Percentiles rank a stretch among this genome's conserved stretches.
These are phyloP conservation scores for Julus scanicus DNA, from an alignment of 2,888 invertebrate genomes.

Conservation along the genomic window DNA sequence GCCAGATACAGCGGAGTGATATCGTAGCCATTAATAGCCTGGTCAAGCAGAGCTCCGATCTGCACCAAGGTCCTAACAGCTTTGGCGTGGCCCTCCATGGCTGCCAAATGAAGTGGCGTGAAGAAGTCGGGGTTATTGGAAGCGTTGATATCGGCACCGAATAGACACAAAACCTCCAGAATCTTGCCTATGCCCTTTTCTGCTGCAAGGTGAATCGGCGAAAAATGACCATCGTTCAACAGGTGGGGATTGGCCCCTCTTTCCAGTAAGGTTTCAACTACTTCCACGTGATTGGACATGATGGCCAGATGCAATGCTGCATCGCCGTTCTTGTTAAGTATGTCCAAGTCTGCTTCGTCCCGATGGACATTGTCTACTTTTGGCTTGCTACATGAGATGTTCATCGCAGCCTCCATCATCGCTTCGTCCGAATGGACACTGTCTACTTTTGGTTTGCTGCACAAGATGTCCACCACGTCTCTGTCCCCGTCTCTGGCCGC, in stretches of 20 bases:
- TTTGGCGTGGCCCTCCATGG: conserved; percentile 74
- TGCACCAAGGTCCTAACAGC: conserved; percentile 75
- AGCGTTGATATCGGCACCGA: conserved; percentile 25
- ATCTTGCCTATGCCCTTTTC: neutral
- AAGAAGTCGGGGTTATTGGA: neutral
- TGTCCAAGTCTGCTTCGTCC: neutral
- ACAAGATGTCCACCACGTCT: neutral
- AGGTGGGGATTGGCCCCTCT: neutral
- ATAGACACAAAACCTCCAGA: neutral
- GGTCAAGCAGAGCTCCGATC: conserved; percentile 74
- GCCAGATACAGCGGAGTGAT: conserved; percentile 47
- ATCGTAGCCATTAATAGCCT: conserved; percentile 72
- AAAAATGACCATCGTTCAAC: neutral
- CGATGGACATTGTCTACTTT: neutral
- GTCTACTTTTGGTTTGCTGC: neutral
- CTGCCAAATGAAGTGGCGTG: conserved; percentile 68
- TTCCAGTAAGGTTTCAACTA: neutral
- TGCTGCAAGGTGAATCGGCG: conserved; percentile 6
- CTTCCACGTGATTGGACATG: neutral
- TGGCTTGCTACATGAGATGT: neutral
- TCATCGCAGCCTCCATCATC: neutral
- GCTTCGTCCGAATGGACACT: neutral
- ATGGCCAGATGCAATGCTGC: conserved; percentile 10
- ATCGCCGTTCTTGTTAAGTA: neutral
- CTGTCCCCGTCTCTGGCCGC: neutral